These are phyloP conservation scores for cattle (Bos taurus) DNA, from an alignment of 2,113 vertebrate species.

Conservation along the genomic window DNA sequence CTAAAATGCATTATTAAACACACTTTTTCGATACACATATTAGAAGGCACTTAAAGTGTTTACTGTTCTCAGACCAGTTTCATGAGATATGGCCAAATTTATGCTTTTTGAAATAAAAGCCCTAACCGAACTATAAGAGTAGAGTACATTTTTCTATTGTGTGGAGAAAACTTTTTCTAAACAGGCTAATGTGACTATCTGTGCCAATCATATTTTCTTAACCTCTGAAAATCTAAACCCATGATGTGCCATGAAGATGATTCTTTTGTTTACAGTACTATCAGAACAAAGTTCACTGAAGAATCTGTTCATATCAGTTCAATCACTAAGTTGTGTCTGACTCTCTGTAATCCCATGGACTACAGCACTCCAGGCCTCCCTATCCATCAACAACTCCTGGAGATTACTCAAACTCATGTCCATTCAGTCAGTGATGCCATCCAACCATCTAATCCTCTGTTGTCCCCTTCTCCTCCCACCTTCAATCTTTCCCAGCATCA, in stretches of 20 bases:
- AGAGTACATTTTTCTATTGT: background rate
- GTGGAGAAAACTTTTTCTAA: background rate
- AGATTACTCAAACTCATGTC: background rate
- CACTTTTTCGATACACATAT: fast-evolving
- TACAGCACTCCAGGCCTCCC: background rate
- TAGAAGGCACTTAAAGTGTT: background rate
- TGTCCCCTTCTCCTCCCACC: background rate
- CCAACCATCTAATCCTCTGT: background rate
- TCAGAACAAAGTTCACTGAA: background rate
- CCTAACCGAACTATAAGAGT: background rate
- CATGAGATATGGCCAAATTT: background rate
- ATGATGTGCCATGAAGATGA: background rate
- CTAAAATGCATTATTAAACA: background rate
- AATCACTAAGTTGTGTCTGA: fast-evolving
- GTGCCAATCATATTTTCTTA: background rate
- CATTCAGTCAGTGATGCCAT: background rate
- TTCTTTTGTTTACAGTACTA: background rate
- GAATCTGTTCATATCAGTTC: background rate
- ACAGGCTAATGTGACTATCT: background rate
- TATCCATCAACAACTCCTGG: background rate
- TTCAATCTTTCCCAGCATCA: background rate
- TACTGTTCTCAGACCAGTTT: background rate
- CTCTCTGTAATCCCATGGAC: background rate
- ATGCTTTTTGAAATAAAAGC: background rate
- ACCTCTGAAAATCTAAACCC: background rate